These are phyloP conservation scores for Opisthograptis luteolata DNA, from an alignment of 2,888 invertebrate species.

Conservation along the genomic window DNA sequence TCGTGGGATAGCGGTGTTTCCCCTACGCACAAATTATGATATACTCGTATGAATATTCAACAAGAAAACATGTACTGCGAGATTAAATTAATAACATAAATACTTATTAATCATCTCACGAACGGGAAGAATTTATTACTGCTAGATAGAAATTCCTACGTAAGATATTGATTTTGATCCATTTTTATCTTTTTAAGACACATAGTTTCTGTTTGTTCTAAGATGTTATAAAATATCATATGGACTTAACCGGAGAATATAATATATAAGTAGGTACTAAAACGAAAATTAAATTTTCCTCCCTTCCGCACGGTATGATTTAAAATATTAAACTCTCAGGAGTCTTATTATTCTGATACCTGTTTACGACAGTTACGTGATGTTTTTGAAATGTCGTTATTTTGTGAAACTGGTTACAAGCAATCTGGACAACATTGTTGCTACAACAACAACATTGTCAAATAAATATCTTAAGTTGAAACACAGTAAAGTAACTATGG, in stretches of 20 bases:
- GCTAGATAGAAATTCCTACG: no score
- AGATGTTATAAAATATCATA: constrained; percentile 53
- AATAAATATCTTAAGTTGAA: no score
- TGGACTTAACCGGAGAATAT: no score
- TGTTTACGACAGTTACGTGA: not conserved
- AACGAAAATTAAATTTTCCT: constrained; percentile 46
- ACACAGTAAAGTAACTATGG: no score
- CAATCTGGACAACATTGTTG: not conserved
- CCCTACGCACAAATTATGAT: constrained; percentile 18
- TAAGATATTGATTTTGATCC: no score
- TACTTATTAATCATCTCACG: constrained; percentile 9
- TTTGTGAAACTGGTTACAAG: not conserved
- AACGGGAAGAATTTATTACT: constrained; percentile 8
- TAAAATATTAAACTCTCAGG: constrained; percentile 19
- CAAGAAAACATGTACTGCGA: constrained; percentile 5
- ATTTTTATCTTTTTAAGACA: no score
- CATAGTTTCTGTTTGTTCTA: no score
- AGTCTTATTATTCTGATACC: constrained; percentile 11
- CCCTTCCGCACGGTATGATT: constrained; percentile 25
- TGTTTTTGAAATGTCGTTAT: constrained; percentile 1
- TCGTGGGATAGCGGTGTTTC: constrained; percentile 4
- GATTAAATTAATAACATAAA: constrained; percentile 18
- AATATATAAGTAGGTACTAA: no score
- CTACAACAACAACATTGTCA: no score
- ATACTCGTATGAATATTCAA: constrained; percentile 23